A percentile compares a stretch with the other conserved stretches of the same genome.
These are phyloP conservation scores for Rhipidura dahli DNA, from an alignment of 2,113 vertebrate genomes.

Conservation along the genomic window DNA sequence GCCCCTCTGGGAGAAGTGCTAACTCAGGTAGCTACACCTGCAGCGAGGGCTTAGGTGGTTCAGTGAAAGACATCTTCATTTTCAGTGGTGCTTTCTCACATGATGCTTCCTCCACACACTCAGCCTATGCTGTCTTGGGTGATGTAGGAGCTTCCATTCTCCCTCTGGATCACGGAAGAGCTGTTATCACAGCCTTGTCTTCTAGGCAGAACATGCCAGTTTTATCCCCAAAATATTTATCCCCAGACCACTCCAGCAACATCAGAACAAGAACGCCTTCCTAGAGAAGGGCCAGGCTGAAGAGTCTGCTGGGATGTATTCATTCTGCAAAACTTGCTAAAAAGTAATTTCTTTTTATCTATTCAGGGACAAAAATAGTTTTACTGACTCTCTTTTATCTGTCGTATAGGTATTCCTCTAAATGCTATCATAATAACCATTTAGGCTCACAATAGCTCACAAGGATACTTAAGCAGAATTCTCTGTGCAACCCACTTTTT, in stretches of 20 bases:
- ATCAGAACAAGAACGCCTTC: not conserved
- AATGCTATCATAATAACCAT: constrained; percentile 37
- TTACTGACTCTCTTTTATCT: constrained; percentile 43
- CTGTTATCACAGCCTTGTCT: not conserved
- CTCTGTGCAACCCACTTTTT: constrained; percentile 58
- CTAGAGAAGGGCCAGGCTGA: not conserved
- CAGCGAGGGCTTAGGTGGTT: not conserved
- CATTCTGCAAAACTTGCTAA: not conserved
- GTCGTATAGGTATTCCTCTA: constrained; percentile 44
- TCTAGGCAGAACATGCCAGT: not conserved
- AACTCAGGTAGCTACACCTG: not conserved
- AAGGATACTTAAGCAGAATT: constrained; percentile 57
- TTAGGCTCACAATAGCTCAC: constrained; percentile 41
- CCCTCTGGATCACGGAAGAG: not conserved
- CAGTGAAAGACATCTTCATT: not conserved
- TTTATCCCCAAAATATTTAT: not conserved
- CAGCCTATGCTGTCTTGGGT: accelerated
- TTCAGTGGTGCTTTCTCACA: not conserved
- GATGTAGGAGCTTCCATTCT: not conserved
- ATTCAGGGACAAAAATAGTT: constrained; percentile 6
- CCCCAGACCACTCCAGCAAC: not conserved
- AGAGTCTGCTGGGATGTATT: not conserved
- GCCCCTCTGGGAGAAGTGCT: not conserved
- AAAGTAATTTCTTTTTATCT: constrained; percentile 46
- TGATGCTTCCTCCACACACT: not conserved